Evolutionary conservation across 2,888 invertebrate species (phyloP).

Genomic region (Xanthorhoe spadicearia): DNA sequence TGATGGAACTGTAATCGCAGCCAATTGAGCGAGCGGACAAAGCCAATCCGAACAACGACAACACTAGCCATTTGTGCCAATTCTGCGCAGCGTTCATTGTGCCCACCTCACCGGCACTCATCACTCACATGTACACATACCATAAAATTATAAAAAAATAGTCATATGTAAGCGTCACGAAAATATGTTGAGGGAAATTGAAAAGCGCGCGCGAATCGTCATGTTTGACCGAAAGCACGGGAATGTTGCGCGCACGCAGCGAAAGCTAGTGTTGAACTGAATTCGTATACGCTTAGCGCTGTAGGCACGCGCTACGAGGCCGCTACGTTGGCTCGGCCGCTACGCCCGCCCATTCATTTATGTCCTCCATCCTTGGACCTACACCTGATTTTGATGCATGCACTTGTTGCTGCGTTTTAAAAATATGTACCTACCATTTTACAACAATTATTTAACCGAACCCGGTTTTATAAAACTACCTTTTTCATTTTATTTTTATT

Average conservation of each 20-base stretch:
- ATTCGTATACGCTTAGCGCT: constrained; percentile 57
- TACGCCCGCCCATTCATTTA: constrained; percentile 63
- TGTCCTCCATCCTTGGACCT: constrained; percentile 57
- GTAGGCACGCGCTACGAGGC: constrained; percentile 64
- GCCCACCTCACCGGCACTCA: constrained; percentile 59
- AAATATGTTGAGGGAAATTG: constrained; percentile 37
- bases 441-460: too few species aligned
- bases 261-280: constrained; percentile 74
- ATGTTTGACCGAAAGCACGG: constrained; percentile 57
- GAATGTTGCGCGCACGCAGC: constrained; percentile 68
- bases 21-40: constrained; percentile 84
- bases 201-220: constrained; percentile 54
- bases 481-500: too few species aligned
- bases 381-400: constrained; percentile 45
- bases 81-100: constrained; percentile 80
- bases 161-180: constrained; percentile 34
- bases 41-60: constrained; percentile 83
- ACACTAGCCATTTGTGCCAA: constrained; percentile 84
- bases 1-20: constrained; percentile 83
- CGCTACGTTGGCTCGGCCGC: constrained; percentile 68
- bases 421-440: not conserved
- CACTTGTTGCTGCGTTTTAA: constrained; percentile 49
- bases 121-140: constrained; percentile 61
- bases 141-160: constrained; percentile 30
- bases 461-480: too few species aligned